Conservation (phyloP, 2,797 vertebrate species). For the Apogon hyalosoma region DNA sequence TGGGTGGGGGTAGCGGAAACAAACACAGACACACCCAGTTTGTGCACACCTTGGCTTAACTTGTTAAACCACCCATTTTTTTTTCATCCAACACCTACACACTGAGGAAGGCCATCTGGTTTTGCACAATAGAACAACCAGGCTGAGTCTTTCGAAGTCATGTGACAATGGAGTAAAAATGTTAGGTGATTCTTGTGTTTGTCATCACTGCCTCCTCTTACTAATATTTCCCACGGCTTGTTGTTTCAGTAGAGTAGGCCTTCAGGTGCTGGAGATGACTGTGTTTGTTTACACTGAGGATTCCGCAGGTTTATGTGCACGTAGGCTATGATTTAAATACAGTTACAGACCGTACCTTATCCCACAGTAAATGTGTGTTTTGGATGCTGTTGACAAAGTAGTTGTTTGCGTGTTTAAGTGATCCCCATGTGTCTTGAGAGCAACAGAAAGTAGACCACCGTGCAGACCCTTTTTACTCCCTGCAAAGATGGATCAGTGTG, state of each 20-base stretch:
- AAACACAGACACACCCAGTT: constrained; percentile 71
- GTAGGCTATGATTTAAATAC: constrained; percentile 43
- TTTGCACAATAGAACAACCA: constrained; percentile 18
- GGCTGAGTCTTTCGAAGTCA: not conserved
- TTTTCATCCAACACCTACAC: constrained; percentile 66
- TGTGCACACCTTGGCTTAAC: constrained; percentile 80
- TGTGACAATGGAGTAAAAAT: constrained; percentile 11
- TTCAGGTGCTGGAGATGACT: constrained; percentile 32
- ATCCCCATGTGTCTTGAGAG: not conserved
- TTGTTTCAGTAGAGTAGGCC: constrained; percentile 20
- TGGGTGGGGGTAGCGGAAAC: constrained; percentile 73
- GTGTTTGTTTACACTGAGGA: constrained; percentile 42
- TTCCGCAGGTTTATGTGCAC: constrained; percentile 43
- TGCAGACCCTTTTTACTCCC: constrained; percentile 11
- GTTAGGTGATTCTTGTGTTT: constrained; percentile 20
- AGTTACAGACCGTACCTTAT: constrained; percentile 32
- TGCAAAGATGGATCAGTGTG: constrained; percentile 18
- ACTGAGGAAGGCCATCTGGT: constrained; percentile 40
- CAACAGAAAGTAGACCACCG: constrained; percentile 30
- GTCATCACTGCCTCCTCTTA: constrained; percentile 30
- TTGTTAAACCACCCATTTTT: constrained; percentile 68
- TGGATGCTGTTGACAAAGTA: constrained; percentile 42
- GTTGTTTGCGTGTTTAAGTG: constrained; percentile 1
- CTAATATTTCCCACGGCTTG: constrained; percentile 33
- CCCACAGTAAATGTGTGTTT: constrained; percentile 46